These are phyloP conservation scores for Adelphocoris suturalis DNA, from an alignment of 2,888 invertebrate species.

Conservation along the genomic window DNA sequence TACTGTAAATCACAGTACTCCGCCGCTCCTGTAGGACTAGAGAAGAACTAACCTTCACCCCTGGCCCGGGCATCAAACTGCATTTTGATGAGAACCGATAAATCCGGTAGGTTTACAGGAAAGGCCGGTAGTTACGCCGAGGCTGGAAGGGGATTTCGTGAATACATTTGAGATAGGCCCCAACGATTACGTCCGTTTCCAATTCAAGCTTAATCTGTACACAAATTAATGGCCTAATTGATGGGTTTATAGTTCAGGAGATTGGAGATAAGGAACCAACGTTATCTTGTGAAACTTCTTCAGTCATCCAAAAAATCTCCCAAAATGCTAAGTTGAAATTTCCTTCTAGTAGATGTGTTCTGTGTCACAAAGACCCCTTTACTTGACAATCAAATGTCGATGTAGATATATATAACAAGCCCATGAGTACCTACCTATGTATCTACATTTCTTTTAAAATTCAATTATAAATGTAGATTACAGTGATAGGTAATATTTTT, in stretches of 20 bases:
- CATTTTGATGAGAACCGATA: conserved; percentile 66
- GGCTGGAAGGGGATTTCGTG: conserved; percentile 19
- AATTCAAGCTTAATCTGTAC: conserved; percentile 62
- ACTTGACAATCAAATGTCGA: no score
- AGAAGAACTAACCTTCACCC: conserved; percentile 26
- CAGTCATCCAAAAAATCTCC: no score
- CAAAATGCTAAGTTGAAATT: no score
- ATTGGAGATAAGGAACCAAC: not conserved
- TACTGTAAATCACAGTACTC: conserved; percentile 61
- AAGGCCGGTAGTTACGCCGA: conserved; percentile 39
- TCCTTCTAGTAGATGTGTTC: no score
- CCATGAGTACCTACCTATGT: no score
- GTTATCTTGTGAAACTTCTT: not conserved
- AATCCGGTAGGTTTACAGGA: conserved; percentile 45
- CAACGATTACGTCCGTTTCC: conserved; percentile 68
- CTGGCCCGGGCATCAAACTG: conserved; percentile 52
- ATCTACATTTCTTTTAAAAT: no score
- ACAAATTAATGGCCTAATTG: conserved; percentile 63
- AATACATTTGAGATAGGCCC: conserved; percentile 50
- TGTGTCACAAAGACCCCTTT: no score
- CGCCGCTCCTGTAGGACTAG: not conserved
- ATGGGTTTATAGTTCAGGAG: conserved; percentile 18
- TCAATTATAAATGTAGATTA: no score
- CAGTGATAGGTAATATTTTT: no score
- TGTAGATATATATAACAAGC: no score